A percentile compares a stretch with the other conserved stretches of the same genome.
Conservation (phyloP, 2,888 invertebrate species). For the Parnassius smintheus region DNA sequence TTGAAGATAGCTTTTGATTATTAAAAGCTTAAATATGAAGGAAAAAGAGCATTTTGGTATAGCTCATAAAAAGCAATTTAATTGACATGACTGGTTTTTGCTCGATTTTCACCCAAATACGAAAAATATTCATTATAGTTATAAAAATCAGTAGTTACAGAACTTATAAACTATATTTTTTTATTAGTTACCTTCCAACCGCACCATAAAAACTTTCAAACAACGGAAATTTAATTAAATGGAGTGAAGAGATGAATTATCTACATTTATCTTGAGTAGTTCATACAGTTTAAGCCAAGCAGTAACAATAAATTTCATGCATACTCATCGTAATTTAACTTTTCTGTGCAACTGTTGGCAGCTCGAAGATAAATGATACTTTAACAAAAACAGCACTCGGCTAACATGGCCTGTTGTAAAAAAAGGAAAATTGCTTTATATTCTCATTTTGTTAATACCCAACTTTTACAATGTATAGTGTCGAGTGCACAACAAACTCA, state of each 20-base stretch:
- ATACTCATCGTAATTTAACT: conserved; percentile 22
- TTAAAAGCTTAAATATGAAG: no score
- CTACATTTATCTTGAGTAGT: conserved; percentile 3
- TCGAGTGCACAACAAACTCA: neutral
- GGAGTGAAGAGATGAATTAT: neutral
- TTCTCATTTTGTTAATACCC: neutral
- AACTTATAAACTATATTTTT: no score
- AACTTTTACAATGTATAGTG: neutral
- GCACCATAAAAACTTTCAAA: no score
- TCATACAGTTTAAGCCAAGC: neutral
- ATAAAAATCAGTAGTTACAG: no score
- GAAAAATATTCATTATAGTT: no score
- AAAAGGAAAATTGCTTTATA: conserved; percentile 10
- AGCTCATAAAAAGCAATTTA: no score
- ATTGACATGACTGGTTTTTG: no score
- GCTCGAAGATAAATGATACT: conserved; percentile 16
- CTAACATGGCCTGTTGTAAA: conserved; percentile 8
- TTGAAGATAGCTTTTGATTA: no score
- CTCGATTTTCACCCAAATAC: no score
- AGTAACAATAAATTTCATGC: conserved; percentile 19
- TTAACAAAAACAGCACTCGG: conserved; percentile 17
- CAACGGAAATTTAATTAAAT: neutral
- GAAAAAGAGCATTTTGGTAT: no score
- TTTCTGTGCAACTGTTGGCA: conserved; percentile 20
- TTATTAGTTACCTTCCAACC: no score